phyloP scores from a whole-genome alignment of 2,888 invertebrate genomes.

The Lasioglossum lativentre region DNA sequence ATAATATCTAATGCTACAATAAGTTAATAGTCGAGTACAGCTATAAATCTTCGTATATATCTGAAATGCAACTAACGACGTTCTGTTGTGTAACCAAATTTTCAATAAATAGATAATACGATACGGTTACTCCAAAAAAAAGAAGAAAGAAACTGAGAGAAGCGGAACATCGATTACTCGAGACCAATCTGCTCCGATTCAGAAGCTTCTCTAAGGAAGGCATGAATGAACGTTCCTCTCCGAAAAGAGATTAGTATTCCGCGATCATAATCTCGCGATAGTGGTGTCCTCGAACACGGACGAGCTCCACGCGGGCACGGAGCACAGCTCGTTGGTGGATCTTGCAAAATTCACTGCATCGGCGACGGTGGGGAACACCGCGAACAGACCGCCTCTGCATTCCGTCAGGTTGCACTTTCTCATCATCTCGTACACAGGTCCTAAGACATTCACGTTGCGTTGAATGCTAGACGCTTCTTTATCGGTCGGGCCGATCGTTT shows the following conservation, averaged over 20 bases:
- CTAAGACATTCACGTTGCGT: constrained; percentile 82
- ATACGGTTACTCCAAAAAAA: not conserved
- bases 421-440: constrained; percentile 89
- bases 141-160: too few relatives aligned
- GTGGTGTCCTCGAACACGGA: constrained; percentile 70
- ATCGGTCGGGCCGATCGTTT: constrained; percentile 15
- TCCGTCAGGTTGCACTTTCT: constrained; percentile 87
- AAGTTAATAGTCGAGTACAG: not conserved
- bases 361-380: constrained; percentile 89
- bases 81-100: not conserved
- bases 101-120: not conserved
- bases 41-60: not conserved
- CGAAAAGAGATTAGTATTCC: constrained; percentile 1
- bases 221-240: constrained; percentile 35
- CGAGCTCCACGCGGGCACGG: constrained; percentile 73
- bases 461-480: not conserved
- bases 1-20: not conserved
- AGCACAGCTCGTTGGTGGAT: constrained; percentile 72
- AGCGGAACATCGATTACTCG: not conserved
- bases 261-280: constrained; percentile 70
- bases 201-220: not conserved
- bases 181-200: not conserved
- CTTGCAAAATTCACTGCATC: constrained; percentile 87
- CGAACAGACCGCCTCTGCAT: constrained; percentile 85
- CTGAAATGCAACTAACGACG: not conserved